Conservation (phyloP, 2,888 invertebrate genomes). For the Cephus runcator region DNA sequence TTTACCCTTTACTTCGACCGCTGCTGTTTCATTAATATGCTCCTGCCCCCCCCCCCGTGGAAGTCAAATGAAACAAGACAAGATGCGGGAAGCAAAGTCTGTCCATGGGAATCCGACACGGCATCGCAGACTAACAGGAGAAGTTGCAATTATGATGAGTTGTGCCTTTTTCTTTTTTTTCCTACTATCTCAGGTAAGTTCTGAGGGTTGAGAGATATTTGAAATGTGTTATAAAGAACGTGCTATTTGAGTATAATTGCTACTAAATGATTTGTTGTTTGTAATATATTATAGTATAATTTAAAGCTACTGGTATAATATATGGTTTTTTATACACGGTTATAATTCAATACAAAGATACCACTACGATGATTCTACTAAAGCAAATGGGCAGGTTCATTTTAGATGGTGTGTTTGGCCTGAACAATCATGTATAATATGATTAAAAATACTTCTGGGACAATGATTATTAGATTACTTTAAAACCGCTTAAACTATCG, state of each 20-base stretch:
- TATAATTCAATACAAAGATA: no score
- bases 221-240: neutral
- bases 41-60: neutral
- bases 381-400: no score
- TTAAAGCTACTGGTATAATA: neutral
- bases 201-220: neutral
- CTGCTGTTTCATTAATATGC: neutral
- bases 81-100: neutral
- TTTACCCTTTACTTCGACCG: conserved; percentile 14
- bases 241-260: neutral
- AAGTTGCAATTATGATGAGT: neutral
- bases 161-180: neutral
- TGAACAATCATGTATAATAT: neutral
- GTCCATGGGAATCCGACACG: neutral
- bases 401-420: no score
- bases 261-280: neutral
- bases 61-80: neutral
- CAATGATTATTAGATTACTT: neutral
- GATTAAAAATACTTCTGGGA: neutral
- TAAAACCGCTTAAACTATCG: neutral
- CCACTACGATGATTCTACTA: no score
- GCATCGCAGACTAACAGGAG: neutral
- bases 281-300: neutral
- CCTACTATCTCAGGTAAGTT: neutral
- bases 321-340: neutral